Base-by-base conservation (phyloP, 2,888 invertebrate genomes). In the Aphelenchoides bicaudatus region DNA sequence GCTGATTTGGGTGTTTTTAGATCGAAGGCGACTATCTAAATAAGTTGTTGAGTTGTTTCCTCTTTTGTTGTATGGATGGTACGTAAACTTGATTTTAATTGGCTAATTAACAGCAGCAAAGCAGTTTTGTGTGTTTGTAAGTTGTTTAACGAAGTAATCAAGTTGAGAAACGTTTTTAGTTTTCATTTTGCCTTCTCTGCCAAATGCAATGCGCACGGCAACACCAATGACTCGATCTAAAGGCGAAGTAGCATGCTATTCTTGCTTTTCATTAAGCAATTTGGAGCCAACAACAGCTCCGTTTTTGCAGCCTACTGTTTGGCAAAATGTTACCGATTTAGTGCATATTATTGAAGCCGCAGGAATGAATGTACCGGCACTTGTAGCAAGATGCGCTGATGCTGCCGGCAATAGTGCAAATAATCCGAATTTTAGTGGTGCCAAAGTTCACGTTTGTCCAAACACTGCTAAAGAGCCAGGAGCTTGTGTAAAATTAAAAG, bases 401-500 rank as follows among this genome's bases (percentile, higher is more conserved):
- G 19, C 62, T 2, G 27, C 50, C 21, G 48, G 37, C 16, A 50
- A 61, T 38, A n/a, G n/a, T n/a, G n/a, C n/a, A n/a, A n/a, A n/a
- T n/a, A n/a, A n/a, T n/a, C 58, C 57, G 13, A 58, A 67, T 19
- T 63, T 65, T 25, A 28, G 34, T 16, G 61, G 65, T 30, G 47
- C 58, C 25, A 27, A 54, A 13, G 38, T 65, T 10, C 61, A 62
- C 47, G n/a, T 62, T 2, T 65, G 65, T 29, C 23, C 51, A 23
- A 65, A 66, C 34, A 58, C 58, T 19, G 43, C 38, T n/a, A 28
- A 59, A 3, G 39, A 59, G 37, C 65, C 66, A 13, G 65, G 65
- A 3, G 59, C 65, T 10, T 65, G 65, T 19, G 65, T 65, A 34
- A 65, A 65, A 30, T 55, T 65, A 8, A 63, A 63, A 25, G 65